A percentile compares a stretch with the other conserved stretches of the same genome.
phyloP scores from a whole-genome alignment of 2,888 invertebrate species.

The Cinara cedri region DNA sequence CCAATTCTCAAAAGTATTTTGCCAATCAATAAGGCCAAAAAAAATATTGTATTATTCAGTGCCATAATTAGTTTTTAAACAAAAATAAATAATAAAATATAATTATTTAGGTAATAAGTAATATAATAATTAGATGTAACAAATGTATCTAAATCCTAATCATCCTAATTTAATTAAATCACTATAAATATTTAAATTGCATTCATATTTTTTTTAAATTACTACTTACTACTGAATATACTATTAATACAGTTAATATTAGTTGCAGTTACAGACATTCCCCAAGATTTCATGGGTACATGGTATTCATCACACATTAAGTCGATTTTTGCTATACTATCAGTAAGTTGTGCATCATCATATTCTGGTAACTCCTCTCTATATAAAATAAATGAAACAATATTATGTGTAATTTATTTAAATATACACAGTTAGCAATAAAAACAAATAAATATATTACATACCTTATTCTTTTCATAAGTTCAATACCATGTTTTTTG shows the following conservation, averaged over 20 bases:
- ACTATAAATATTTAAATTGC: neutral
- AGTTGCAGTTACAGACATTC: conserved; percentile 49
- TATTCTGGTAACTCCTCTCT: conserved; percentile 44
- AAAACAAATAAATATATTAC: neutral
- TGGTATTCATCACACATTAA: conserved; percentile 32
- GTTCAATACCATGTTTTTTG: conserved; percentile 46
- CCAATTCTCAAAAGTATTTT: too few relatives aligned
- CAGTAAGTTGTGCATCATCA: conserved; percentile 30
- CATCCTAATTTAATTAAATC: neutral
- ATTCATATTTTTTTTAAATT: neutral
- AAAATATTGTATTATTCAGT: too few relatives aligned
- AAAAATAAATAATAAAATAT: too few relatives aligned
- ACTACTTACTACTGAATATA: conserved; percentile 39
- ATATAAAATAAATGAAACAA: neutral
- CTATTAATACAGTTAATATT: conserved; percentile 42
- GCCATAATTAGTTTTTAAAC: neutral
- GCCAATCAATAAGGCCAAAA: too few relatives aligned
- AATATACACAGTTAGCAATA: neutral
- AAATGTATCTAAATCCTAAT: too few relatives aligned
- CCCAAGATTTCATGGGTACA: conserved; percentile 50
- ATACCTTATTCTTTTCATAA: conserved; percentile 50
- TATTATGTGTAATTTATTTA: neutral
- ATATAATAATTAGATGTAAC: neutral
- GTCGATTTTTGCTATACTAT: conserved; percentile 35
- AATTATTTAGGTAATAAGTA: neutral